These are phyloP conservation scores for Colinus virginianus DNA, from an alignment of 2,113 vertebrate species.

Conservation along the genomic window DNA sequence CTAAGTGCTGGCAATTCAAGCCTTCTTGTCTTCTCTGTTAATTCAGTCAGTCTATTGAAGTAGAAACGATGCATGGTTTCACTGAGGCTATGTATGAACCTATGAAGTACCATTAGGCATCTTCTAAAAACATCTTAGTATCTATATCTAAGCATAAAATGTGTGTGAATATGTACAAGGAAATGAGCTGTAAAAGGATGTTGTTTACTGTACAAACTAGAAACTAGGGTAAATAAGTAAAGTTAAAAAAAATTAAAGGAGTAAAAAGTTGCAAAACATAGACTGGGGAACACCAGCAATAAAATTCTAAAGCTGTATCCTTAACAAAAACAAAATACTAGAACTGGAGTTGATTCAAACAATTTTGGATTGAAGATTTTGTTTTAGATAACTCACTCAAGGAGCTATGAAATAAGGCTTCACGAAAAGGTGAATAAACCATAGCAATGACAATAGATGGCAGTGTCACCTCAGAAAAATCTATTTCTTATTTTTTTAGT, in stretches of 20 bases:
- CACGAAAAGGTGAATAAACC: neutral
- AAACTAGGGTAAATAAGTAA: neutral
- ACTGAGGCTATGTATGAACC: neutral
- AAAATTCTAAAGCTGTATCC: neutral
- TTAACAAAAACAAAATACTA: neutral
- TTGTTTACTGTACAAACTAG: neutral
- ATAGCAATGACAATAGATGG: conserved; percentile 46
- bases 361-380: neutral
- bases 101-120: neutral
- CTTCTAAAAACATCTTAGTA: neutral
- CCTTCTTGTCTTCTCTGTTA: neutral
- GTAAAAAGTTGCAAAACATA: neutral
- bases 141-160: neutral
- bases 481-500: neutral
- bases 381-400: neutral
- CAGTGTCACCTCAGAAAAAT: conserved; percentile 31
- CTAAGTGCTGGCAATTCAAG: neutral
- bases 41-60: neutral
- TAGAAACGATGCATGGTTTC: neutral
- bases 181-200: neutral
- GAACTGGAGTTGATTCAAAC: neutral
- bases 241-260: neutral
- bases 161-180: neutral
- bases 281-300: neutral
- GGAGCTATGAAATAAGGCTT: neutral